Conservation (phyloP, 2,113 vertebrate species). For the Polypterus bichir region DNA sequence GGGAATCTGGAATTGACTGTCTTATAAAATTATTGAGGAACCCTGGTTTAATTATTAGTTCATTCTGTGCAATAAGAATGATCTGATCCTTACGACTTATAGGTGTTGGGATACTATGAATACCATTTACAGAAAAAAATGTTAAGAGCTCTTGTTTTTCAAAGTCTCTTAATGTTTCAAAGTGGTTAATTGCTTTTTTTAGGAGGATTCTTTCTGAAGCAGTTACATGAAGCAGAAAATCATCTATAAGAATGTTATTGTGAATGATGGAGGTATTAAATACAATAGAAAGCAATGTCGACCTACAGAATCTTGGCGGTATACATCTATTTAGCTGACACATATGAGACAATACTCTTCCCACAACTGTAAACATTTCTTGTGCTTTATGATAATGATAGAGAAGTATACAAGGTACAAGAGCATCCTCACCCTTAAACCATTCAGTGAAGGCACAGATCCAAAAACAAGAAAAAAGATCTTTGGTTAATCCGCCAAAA, state of each 20-base stretch:
- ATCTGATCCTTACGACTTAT: neutral
- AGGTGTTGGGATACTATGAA: neutral
- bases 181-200: neutral
- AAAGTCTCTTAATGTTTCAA: neutral
- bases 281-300: neutral
- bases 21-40: no score
- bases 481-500: neutral
- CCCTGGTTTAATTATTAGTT: no score
- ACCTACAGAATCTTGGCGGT: neutral
- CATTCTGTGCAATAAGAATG: no score
- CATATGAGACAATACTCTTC: constrained; percentile 1
- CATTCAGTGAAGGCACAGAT: neutral
- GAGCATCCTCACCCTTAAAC: neutral
- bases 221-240: constrained; percentile 2
- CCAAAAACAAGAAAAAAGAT: constrained; percentile 1
- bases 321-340: constrained; percentile 3
- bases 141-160: neutral
- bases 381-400: neutral
- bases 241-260: neutral
- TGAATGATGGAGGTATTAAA: neutral
- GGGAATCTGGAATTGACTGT: neutral
- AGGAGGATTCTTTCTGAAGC: neutral
- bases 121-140: constrained; percentile 3
- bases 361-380: neutral
- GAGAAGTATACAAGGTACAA: neutral